These are phyloP conservation scores for Drosophila punjabiensis DNA, from an alignment of 1,140 invertebrate species.

Conservation along the genomic window DNA sequence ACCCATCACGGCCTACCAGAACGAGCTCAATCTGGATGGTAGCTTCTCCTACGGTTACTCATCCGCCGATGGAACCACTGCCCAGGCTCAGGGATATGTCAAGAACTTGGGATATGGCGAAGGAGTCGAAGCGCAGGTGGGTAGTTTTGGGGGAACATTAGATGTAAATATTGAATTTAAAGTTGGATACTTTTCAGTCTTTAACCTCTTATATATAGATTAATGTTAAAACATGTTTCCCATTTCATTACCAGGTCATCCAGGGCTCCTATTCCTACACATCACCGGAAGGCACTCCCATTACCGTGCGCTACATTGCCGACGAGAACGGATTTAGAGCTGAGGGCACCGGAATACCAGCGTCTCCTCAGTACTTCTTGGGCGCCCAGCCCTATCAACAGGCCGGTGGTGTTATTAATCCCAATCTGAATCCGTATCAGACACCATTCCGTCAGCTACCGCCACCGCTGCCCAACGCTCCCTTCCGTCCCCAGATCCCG, in stretches of 20 bases:
- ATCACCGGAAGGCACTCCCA: slow-evolving; percentile 86
- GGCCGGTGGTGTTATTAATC: slow-evolving; percentile 57
- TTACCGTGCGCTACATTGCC: slow-evolving; percentile 87
- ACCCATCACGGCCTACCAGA: slow-evolving; percentile 87
- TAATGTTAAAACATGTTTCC: not conserved
- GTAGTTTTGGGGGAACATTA: not conserved
- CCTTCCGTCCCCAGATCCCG: slow-evolving; percentile 49
- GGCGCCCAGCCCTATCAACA: slow-evolving; percentile 85
- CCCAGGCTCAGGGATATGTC: slow-evolving; percentile 87
- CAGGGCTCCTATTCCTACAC: slow-evolving; percentile 87
- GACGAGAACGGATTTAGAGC: slow-evolving; percentile 87
- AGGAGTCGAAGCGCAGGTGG: slow-evolving; percentile 85
- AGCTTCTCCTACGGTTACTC: slow-evolving; percentile 87
- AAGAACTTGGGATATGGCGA: slow-evolving; percentile 87
- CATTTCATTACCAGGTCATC: slow-evolving; percentile 62
- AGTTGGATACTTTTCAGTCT: not conserved
- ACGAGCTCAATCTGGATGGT: slow-evolving; percentile 87
- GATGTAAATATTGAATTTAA: not conserved
- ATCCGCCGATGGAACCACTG: slow-evolving; percentile 88
- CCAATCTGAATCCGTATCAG: slow-evolving; percentile 81
- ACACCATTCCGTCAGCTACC: slow-evolving; percentile 72
- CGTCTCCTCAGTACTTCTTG: slow-evolving; percentile 87
- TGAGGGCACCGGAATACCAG: slow-evolving; percentile 87
- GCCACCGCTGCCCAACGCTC: slow-evolving; percentile 31
- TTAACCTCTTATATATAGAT: not conserved